Conservation (phyloP, 1,140 invertebrate species). For the Agrypnia vestita region DNA sequence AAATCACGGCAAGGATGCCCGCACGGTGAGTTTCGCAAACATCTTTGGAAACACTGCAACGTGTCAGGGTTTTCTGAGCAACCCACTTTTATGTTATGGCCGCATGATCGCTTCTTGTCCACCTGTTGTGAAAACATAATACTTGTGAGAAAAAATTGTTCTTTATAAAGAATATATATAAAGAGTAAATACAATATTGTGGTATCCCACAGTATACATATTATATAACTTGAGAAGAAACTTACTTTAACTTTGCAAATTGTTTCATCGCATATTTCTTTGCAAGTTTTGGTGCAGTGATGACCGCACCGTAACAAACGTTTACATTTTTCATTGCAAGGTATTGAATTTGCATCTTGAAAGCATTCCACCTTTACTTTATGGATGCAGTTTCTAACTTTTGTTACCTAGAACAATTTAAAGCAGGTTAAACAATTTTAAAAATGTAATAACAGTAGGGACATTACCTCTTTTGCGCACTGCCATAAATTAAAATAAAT, state of each 20-base stretch:
- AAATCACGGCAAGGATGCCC: slow-evolving; percentile 71
- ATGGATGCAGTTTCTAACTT: slow-evolving; percentile 50
- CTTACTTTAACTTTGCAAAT: neutral
- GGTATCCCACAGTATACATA: too few species aligned
- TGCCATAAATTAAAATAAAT: too few species aligned
- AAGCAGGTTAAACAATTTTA: too few species aligned
- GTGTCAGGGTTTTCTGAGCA: slow-evolving; percentile 67
- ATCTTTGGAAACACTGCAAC: slow-evolving; percentile 67
- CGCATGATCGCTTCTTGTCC: slow-evolving; percentile 68
- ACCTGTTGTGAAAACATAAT: slow-evolving; percentile 62
- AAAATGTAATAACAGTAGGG: too few species aligned
- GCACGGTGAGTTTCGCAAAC: slow-evolving; percentile 64
- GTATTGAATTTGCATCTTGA: slow-evolving; percentile 28
- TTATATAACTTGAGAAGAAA: neutral
- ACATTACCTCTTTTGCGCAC: too few species aligned
- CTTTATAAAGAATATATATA: too few species aligned
- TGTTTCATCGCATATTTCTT: slow-evolving; percentile 1
- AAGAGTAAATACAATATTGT: too few species aligned
- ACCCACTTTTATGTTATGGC: slow-evolving; percentile 65
- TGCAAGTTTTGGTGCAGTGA: slow-evolving; percentile 44
- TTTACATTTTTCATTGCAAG: slow-evolving; percentile 46
- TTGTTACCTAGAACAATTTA: slow-evolving; percentile 40
- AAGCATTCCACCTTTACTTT: slow-evolving; percentile 24
- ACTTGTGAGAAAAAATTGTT: too few species aligned
- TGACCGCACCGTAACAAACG: slow-evolving; percentile 44